These are phyloP conservation scores for Synanthedon tipuliformis DNA, from an alignment of 2,888 invertebrate genomes.

Conservation along the genomic window DNA sequence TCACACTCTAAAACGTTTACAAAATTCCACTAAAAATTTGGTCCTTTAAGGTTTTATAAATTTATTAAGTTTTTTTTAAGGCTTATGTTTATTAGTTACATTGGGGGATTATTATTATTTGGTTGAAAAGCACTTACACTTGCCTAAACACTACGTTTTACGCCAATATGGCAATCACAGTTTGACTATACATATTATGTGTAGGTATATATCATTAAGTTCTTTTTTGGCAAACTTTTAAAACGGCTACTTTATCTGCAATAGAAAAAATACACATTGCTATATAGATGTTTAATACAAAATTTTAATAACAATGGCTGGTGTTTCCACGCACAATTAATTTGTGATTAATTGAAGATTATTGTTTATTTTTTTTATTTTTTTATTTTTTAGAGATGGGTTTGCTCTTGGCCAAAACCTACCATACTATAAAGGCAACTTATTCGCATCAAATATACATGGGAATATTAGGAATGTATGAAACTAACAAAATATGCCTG, in stretches of 20 bases:
- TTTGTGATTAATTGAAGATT: no score
- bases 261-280: not conserved
- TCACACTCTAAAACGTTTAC: slow-evolving; percentile 38
- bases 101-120: slow-evolving; percentile 43
- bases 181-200: slow-evolving; percentile 10
- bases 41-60: slow-evolving; percentile 61
- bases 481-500: no score
- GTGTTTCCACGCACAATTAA: no score
- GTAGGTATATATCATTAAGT: no score
- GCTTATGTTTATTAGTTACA: slow-evolving; percentile 44
- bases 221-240: slow-evolving; percentile 13
- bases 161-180: slow-evolving; percentile 59
- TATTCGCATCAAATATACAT: no score
- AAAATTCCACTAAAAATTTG: slow-evolving; percentile 44
- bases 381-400: no score
- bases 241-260: slow-evolving; percentile 10
- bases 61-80: slow-evolving; percentile 33
- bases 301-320: no score
- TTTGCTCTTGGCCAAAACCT: no score
- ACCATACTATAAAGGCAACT: no score
- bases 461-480: no score
- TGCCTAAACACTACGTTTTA: slow-evolving; percentile 36
- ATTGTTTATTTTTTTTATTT: no score
- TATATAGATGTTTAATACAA: no score
- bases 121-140: slow-evolving; percentile 48